Evolutionary conservation across 1,140 invertebrate species (phyloP), one percentile per base, ranked within the genome.

Genomic region (Magallana ariakensis): DNA sequence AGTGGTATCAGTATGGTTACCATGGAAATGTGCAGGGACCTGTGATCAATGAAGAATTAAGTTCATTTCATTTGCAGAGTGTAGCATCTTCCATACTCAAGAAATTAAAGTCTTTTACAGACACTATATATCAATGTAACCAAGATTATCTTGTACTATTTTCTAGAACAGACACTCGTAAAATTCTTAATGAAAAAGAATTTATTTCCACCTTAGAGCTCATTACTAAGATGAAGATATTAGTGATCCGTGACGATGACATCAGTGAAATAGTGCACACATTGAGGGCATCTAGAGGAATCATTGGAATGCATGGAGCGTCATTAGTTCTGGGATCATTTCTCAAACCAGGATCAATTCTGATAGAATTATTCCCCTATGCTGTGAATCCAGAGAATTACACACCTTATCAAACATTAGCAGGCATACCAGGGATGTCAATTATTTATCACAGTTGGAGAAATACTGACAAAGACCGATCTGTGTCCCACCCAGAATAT

Each of bases 221-320:
- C 11, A 81, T 85, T n/a, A 83, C 94, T 15, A 92, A 94, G 87
- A 93, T 94, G 19, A 46, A 92, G 46, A 87, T 85, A 7, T 80
- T 95, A n/a, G 92, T 91, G 66, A 86, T 93, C 26, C 93, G 94
- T 85, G 91, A 90, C 8, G 90, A 93, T 86, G 86, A 88, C n/a
- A 53, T 94, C 11, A 87, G 80, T 26, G 92, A 95, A 57, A 92
- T 95, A 19, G 92, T 96, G 19, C 26, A 90, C 13, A 86, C 90
- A 62, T 85, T 95, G 7, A 83, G 80, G 8, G 80, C 90, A 70
- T 92, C 95, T 22, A 90, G 90, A 88, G 96, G 99, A 87, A 96
- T 99, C 85, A 97, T 99, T 92, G 98, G 98, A 54, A 99, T 99
- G 95, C 99, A 99, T 95, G 99, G 99, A 53, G 98, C 98, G 87